Conservation (phyloP, 2,797 vertebrate species). For the Kryptolebias ocellatus region DNA sequence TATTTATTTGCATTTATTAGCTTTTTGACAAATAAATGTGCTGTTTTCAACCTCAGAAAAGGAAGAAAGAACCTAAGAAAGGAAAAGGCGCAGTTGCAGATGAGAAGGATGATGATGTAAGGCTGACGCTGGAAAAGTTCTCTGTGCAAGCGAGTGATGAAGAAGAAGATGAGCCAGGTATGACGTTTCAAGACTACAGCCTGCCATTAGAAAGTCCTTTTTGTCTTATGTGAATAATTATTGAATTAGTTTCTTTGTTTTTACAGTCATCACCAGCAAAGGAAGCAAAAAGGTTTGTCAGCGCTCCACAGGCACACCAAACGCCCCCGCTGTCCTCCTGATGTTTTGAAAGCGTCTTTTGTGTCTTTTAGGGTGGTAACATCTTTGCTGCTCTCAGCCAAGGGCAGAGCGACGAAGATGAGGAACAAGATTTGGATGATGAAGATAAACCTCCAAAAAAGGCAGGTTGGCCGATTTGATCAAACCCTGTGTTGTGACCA, state of each 20-base stretch:
- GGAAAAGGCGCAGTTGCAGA: slow-evolving; percentile 79
- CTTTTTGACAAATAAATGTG: not conserved
- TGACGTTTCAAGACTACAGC: not conserved
- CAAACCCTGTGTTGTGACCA: no score
- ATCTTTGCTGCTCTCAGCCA: slow-evolving; percentile 89
- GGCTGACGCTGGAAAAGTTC: slow-evolving; percentile 86
- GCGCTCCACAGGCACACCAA: not conserved
- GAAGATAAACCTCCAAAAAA: slow-evolving; percentile 70
- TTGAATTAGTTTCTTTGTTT: not conserved
- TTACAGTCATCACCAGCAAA: slow-evolving; percentile 70
- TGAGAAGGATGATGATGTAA: slow-evolving; percentile 80
- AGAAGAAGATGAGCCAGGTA: slow-evolving; percentile 84
- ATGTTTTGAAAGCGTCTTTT: not conserved
- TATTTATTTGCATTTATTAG: not conserved
- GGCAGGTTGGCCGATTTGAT: slow-evolving; percentile 23
- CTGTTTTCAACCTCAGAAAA: slow-evolving; percentile 80
- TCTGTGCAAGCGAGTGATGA: slow-evolving; percentile 87
- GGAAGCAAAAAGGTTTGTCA: slow-evolving; percentile 80
- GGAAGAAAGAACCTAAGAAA: slow-evolving; percentile 85
- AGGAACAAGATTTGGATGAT: slow-evolving; percentile 60
- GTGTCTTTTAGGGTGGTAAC: slow-evolving; percentile 82
- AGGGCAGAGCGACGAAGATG: slow-evolving; percentile 84
- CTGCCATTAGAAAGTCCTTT: rapidly evolving
- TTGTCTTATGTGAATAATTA: not conserved
- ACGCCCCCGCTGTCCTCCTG: not conserved